Conservation (phyloP, 1,140 invertebrate species). For the Acyrthosiphon pisum region DNA sequence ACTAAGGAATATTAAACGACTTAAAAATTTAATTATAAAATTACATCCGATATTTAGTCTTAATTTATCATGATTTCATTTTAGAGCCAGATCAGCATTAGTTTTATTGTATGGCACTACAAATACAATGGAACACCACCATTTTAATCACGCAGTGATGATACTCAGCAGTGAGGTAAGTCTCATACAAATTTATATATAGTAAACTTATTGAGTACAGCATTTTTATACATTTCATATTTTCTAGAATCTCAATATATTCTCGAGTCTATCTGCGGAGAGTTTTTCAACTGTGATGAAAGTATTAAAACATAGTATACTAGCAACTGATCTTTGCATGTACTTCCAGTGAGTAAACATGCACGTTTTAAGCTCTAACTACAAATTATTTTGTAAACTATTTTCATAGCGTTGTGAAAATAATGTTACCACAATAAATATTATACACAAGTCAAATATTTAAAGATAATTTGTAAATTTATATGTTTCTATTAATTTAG, state of each 20-base stretch:
- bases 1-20: neutral
- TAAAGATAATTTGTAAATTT: too few relatives aligned
- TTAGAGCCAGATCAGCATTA: constrained; percentile 69
- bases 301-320: constrained; percentile 71
- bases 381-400: neutral
- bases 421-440: too few relatives aligned
- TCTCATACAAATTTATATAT: neutral
- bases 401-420: too few relatives aligned
- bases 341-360: constrained; percentile 70
- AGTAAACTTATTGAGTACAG: neutral
- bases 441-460: too few relatives aligned
- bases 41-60: neutral
- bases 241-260: constrained; percentile 70
- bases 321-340: constrained; percentile 73
- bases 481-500: too few relatives aligned
- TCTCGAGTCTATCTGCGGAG: constrained; percentile 68
- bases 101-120: constrained; percentile 74
- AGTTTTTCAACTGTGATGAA: constrained; percentile 70
- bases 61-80: neutral
- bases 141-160: constrained; percentile 76
- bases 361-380: neutral
- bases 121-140: constrained; percentile 73
- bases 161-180: constrained; percentile 70
- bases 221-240: neutral
- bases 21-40: neutral